Percentiles rank a stretch among this genome's conserved stretches.
Conservation (phyloP, 2,797 vertebrate species). For the Thaleichthys pacificus region DNA sequence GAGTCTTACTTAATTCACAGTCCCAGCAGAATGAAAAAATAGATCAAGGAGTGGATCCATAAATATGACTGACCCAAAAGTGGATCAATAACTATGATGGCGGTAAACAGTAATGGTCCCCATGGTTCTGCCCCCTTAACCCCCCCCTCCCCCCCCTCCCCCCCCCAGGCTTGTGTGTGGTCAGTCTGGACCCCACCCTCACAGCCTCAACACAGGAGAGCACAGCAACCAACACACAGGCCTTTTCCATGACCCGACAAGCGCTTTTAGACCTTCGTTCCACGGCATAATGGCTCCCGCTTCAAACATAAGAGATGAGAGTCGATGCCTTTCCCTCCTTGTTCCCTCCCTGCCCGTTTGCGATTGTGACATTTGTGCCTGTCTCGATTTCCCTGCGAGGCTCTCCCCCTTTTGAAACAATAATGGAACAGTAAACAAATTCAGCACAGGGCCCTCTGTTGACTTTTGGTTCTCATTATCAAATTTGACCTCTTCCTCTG, state of each 20-base stretch:
- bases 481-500: slow-evolving; percentile 50
- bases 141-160: no score
- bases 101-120: background rate
- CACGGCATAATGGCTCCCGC: slow-evolving; percentile 50
- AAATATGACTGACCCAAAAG: no score
- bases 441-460: slow-evolving; percentile 59
- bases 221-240: slow-evolving; percentile 45
- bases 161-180: no score
- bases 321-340: slow-evolving; percentile 46
- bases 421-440: slow-evolving; percentile 75
- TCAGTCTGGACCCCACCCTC: slow-evolving; percentile 23
- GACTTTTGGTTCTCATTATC: slow-evolving; percentile 69
- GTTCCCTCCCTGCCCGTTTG: slow-evolving; percentile 49
- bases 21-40: background rate
- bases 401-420: slow-evolving; percentile 61
- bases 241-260: slow-evolving; percentile 56
- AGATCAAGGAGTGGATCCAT: background rate
- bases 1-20: background rate
- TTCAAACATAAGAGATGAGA: slow-evolving; percentile 62
- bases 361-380: slow-evolving; percentile 65
- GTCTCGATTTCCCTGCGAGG: slow-evolving; percentile 60
- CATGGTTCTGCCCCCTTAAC: no score
- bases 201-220: slow-evolving; percentile 32
- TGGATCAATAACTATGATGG: no score
- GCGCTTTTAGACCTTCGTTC: slow-evolving; percentile 52